Percentiles rank a stretch among this genome's conserved stretches.
Conservation (phyloP, 2,113 vertebrate genomes). For the Brachyhypopomus gauderio region DNA sequence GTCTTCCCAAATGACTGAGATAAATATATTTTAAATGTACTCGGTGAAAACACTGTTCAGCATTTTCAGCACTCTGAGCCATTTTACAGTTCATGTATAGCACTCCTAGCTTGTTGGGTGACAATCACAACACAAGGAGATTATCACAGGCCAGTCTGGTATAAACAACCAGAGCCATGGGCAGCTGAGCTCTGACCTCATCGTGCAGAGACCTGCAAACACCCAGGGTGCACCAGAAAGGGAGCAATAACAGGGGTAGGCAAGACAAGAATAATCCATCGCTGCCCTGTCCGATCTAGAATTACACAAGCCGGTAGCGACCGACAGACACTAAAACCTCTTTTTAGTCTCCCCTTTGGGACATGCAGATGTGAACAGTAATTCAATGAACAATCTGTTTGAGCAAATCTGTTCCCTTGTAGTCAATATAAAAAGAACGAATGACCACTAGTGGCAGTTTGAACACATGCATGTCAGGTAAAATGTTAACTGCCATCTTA, state of each 20-base stretch:
- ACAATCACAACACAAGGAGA: constrained; percentile 26
- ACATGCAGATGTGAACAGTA: constrained; percentile 17
- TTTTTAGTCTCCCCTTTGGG: neutral
- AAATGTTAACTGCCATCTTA: constrained; percentile 15
- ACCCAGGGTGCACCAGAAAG: constrained; percentile 6
- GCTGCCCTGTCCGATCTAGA: constrained; percentile 4
- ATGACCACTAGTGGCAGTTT: neutral
- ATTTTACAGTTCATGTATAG: constrained; percentile 13
- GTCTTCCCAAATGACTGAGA: neutral
- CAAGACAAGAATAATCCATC: constrained; percentile 40
- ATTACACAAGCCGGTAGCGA: neutral
- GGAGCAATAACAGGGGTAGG: constrained; percentile 29
- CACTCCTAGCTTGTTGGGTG: constrained; percentile 30
- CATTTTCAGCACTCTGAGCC: too few species aligned
- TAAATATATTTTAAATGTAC: constrained; percentile 7
- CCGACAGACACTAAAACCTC: constrained; percentile 15
- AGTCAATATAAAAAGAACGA: neutral
- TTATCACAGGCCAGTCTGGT: constrained; percentile 35
- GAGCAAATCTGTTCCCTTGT: neutral
- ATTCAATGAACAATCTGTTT: neutral
- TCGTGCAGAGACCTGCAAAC: constrained; percentile 15
- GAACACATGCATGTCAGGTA: neutral
- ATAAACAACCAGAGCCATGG: constrained; percentile 31
- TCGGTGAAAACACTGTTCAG: constrained; percentile 12
- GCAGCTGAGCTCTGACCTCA: constrained; percentile 52